Evolutionary conservation across 2,888 invertebrate species (phyloP).

Genomic region (Litoditis marina): DNA sequence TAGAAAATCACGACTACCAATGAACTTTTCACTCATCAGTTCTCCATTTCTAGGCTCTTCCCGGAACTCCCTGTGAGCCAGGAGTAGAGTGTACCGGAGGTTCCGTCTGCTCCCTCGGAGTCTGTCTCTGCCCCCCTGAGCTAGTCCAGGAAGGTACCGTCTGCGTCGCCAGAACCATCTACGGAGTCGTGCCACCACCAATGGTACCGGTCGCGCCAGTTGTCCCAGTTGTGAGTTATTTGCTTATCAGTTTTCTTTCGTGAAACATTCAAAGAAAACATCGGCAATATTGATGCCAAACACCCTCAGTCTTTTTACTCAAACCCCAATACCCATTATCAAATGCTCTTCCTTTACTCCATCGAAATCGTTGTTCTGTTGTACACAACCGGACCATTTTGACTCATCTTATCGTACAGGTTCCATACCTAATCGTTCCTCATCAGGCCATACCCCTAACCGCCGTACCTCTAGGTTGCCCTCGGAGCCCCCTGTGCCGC

Average conservation of each 20-base stretch:
- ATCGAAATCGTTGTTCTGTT: background rate
- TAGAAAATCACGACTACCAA: too few relatives aligned
- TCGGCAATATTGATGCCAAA: too few relatives aligned
- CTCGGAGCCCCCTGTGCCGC: constrained; percentile 21
- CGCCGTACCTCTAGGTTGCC: constrained; percentile 4
- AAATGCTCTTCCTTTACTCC: background rate
- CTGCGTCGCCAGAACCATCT: constrained; percentile 59
- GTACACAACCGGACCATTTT: too few relatives aligned
- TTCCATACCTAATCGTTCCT: too few relatives aligned
- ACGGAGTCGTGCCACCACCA: constrained; percentile 55
- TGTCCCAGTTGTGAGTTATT: constrained; percentile 29
- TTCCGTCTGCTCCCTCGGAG: constrained; percentile 59
- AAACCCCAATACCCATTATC: too few relatives aligned
- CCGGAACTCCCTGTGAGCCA: constrained; percentile 55
- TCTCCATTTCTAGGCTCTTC: constrained; percentile 32
- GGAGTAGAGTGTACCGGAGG: constrained; percentile 62
- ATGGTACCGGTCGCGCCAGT: constrained; percentile 37
- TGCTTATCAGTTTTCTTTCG: too few relatives aligned
- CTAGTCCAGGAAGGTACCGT: constrained; percentile 61
- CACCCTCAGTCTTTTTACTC: too few relatives aligned
- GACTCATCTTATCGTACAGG: too few relatives aligned
- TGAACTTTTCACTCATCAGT: too few relatives aligned
- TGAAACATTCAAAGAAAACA: too few relatives aligned
- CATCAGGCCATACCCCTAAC: too few relatives aligned
- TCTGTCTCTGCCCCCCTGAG: constrained; percentile 61